Base-by-base conservation (phyloP, 2,888 invertebrate genomes). In the Chymomyza caudatula region DNA sequence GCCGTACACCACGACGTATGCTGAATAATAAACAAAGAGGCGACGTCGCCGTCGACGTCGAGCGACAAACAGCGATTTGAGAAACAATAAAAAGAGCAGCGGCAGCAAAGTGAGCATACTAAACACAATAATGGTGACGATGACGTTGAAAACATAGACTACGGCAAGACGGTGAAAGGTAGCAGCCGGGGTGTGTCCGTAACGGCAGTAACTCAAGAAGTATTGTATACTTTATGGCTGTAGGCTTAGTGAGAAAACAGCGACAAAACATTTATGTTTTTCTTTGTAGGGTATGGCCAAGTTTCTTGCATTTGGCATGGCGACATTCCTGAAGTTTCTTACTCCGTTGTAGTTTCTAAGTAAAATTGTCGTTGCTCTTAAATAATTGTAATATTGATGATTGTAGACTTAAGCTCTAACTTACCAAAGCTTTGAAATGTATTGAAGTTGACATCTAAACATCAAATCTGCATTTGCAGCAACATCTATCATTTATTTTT, bases 51-150 rank as follows among this genome's bases (percentile, higher is more conserved):
- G 44, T 44, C 52, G 6, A 19, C 20, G 43, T 15, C 47, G 47
- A 62, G 42, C 55, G 67, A 52, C 72, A 20, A 20, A n/a, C 25
- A 23, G 71, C 76, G 75, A 73, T 76, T 76, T 71, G 64, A 71
- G 76, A 73, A 76, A 76, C 76, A 76, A 76, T 76, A 76, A 76
- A 76, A 76, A 76, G 65, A 73, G 62, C 67, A 63, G 63, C 44
- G 43, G 60, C 59, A 58, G 43, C 59, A 58, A 44, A 64, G 67
- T 56, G 59, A 69, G 62, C n/a, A n/a, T n/a, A n/a, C n/a, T n/a
- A n/a, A n/a, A n/a, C n/a, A n/a, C n/a, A n/a, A n/a, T n/a, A n/a
- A n/a, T 47, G 47, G 47, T 15, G 17, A 17, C 47, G 15, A 11
- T 11, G 44, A 5, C 13, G 11, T 15, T 44, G 44, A 11, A 44